A percentile compares a stretch with the other conserved stretches of the same genome.
These are phyloP conservation scores for Hemaris fuciformis DNA, from an alignment of 2,888 invertebrate species.

Conservation along the genomic window DNA sequence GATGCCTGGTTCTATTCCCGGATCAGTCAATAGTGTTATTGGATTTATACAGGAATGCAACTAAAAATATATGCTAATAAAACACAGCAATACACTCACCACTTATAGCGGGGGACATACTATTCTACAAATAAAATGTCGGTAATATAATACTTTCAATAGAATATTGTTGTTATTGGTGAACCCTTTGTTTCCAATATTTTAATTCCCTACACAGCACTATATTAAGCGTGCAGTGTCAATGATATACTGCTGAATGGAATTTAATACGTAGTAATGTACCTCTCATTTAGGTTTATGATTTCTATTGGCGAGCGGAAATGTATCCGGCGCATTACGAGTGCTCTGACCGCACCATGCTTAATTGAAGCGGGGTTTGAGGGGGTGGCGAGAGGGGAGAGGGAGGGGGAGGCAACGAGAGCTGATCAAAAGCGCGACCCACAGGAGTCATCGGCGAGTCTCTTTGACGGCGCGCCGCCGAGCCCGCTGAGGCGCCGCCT, in stretches of 20 bases:
- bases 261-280: background rate
- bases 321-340: background rate
- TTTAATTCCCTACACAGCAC: too few species aligned
- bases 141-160: too few species aligned
- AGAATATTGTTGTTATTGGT: too few species aligned
- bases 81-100: too few species aligned
- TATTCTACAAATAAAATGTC: too few species aligned
- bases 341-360: background rate
- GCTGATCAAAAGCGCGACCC: slow-evolving; percentile 1
- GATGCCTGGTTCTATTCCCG: too few species aligned
- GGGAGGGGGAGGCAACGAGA: background rate
- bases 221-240: background rate
- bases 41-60: too few species aligned
- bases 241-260: background rate
- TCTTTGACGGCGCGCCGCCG: background rate
- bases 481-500: background rate
- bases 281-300: background rate
- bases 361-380: background rate
- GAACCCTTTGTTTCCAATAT: too few species aligned
- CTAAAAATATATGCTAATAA: too few species aligned
- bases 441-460: slow-evolving; percentile 3
- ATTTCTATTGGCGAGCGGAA: background rate
- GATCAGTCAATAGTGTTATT: too few species aligned
- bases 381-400: background rate
- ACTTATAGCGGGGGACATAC: too few species aligned